Conservation (phyloP, 1,140 invertebrate genomes). For the Euglossa dilemma region DNA sequence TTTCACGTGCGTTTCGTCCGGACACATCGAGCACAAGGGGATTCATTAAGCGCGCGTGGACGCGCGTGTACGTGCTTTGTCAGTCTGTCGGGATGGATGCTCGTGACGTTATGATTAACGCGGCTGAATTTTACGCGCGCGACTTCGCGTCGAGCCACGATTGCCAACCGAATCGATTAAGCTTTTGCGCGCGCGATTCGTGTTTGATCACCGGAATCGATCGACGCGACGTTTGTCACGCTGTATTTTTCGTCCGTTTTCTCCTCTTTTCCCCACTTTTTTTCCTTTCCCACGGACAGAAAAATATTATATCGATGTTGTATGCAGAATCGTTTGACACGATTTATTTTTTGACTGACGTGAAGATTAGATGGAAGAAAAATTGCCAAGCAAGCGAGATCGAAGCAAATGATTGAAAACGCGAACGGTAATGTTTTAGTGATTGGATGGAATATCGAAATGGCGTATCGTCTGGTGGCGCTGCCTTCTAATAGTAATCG, state of each 20-base stretch:
- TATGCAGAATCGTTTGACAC: not conserved
- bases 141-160: slow-evolving; percentile 16
- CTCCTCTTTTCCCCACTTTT: too few relatives aligned
- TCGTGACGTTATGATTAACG: slow-evolving; percentile 67
- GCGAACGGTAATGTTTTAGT: not conserved
- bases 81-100: slow-evolving; percentile 61
- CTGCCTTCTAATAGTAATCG: too few relatives aligned
- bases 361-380: not conserved
- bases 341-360: slow-evolving; percentile 10
- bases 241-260: not conserved
- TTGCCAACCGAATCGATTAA: slow-evolving; percentile 32
- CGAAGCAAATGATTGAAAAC: not conserved
- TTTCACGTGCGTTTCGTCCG: slow-evolving; percentile 48
- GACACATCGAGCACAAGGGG: slow-evolving; percentile 64
- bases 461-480: too few relatives aligned
- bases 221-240: slow-evolving; percentile 12
- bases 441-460: not conserved
- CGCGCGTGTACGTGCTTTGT: slow-evolving; percentile 61
- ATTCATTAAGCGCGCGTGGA: slow-evolving; percentile 62
- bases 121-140: slow-evolving; percentile 56
- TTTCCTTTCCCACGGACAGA: not conserved
- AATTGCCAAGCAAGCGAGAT: not conserved
- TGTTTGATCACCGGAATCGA: slow-evolving; percentile 6
- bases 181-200: slow-evolving; percentile 9
- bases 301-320: not conserved